Percentiles rank a stretch among this genome's conserved stretches.
phyloP scores from a whole-genome alignment of 2,888 invertebrate species.

The Phanerotoma sp. region DNA sequence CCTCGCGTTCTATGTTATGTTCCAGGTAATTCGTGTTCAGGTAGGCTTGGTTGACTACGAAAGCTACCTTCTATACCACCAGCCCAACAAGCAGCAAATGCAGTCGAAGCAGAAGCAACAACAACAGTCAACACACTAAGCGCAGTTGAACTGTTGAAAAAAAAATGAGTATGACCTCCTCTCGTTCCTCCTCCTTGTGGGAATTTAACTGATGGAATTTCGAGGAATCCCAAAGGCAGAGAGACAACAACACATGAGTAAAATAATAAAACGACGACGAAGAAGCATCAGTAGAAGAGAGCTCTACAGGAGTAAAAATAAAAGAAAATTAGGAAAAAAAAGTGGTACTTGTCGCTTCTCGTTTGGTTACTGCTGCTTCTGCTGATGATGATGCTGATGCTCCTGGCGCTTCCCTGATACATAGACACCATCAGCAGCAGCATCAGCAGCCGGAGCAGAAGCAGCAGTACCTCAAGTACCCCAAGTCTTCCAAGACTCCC shows the following conservation, averaged over 20 bases:
- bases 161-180: slow-evolving; percentile 11
- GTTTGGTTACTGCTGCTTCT: slow-evolving; percentile 44
- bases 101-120: neutral
- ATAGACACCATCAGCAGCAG: slow-evolving; percentile 44
- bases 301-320: slow-evolving; percentile 35
- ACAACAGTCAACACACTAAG: neutral
- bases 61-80: neutral
- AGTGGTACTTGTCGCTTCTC: slow-evolving; percentile 33
- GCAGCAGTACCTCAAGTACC: slow-evolving; percentile 7
- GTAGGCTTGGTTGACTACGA: slow-evolving; percentile 15
- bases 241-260: slow-evolving; percentile 12
- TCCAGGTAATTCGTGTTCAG: slow-evolving; percentile 41
- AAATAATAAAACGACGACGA: slow-evolving; percentile 9
- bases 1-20: slow-evolving; percentile 46
- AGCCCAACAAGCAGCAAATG: neutral
- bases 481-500: too few species aligned
- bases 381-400: too few species aligned
- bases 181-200: slow-evolving; percentile 14
- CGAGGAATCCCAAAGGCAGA: slow-evolving; percentile 23
- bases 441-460: slow-evolving; percentile 44
- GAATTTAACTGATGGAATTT: slow-evolving; percentile 27
- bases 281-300: slow-evolving; percentile 17
- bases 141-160: neutral
- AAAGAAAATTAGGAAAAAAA: slow-evolving; percentile 28
- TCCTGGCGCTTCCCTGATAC: slow-evolving; percentile 43